These are phyloP conservation scores for Dipodomys ordii DNA, from an alignment of 2,113 vertebrate species.

Conservation along the genomic window DNA sequence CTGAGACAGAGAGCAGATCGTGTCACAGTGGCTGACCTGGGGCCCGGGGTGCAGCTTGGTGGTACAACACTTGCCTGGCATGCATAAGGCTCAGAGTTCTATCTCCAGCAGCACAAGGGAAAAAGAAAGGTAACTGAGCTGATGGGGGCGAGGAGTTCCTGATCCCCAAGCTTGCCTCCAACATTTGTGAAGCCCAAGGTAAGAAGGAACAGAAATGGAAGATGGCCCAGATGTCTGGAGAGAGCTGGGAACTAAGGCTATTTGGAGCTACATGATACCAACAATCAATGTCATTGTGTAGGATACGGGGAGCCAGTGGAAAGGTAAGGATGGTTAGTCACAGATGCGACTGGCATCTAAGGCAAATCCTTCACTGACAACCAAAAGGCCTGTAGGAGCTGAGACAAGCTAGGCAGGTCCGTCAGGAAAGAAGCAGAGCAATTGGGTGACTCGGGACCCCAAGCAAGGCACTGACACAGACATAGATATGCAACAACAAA, in stretches of 20 bases:
- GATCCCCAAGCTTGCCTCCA: not conserved
- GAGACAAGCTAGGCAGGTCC: not conserved
- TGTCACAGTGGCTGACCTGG: not conserved
- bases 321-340: not conserved
- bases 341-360: not conserved
- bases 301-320: not conserved
- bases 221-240: not conserved
- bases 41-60: not conserved
- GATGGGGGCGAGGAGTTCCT: no score
- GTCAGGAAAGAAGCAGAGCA: not conserved
- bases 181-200: not conserved
- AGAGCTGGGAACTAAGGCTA: not conserved
- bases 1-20: not conserved
- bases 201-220: not conserved
- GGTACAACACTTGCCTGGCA: not conserved
- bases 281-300: not conserved
- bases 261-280: no score
- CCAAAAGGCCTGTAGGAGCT: not conserved
- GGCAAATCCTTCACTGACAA: not conserved
- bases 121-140: no score
- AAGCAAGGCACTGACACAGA: not conserved
- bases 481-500: not conserved
- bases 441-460: not conserved
- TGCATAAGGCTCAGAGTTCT: not conserved
- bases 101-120: not conserved